phyloP scores from a whole-genome alignment of 2,888 invertebrate genomes.

The Troilus luridus region DNA sequence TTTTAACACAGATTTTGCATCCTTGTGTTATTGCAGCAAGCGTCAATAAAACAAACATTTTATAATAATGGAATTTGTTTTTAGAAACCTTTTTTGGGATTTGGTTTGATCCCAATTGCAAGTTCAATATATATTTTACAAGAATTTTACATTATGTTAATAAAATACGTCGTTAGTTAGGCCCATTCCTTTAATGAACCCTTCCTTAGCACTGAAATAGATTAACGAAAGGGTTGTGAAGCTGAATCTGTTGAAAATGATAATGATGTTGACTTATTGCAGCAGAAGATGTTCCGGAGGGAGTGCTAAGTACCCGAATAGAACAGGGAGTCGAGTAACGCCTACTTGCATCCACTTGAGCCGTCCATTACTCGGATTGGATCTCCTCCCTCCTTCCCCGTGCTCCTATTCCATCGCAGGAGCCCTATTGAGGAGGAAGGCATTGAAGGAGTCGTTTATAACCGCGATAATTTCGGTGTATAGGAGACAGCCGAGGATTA shows the following conservation, averaged over 20 bases:
- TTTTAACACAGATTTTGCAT: too few relatives aligned
- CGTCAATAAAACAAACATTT: too few relatives aligned
- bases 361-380: conserved; percentile 42
- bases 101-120: too few relatives aligned
- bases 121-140: too few relatives aligned
- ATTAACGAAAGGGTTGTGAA: conserved; percentile 9
- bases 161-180: neutral
- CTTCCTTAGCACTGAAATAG: neutral
- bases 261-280: conserved; percentile 37
- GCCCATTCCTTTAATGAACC: neutral
- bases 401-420: neutral
- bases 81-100: too few relatives aligned
- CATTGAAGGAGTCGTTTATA: conserved; percentile 42
- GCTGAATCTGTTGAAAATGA: neutral
- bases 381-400: neutral
- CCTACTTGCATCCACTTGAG: conserved; percentile 41
- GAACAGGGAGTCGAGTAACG: conserved; percentile 43
- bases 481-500: conserved; percentile 42
- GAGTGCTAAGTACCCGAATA: conserved; percentile 13
- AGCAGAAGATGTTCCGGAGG: neutral
- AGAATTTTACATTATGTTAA: neutral
- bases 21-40: too few relatives aligned
- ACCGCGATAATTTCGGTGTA: conserved; percentile 42
- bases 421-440: neutral
- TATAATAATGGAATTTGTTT: too few relatives aligned